Evolutionary conservation across 2,113 vertebrate species (phyloP).

Genomic region (Corythaixoides concolor): DNA sequence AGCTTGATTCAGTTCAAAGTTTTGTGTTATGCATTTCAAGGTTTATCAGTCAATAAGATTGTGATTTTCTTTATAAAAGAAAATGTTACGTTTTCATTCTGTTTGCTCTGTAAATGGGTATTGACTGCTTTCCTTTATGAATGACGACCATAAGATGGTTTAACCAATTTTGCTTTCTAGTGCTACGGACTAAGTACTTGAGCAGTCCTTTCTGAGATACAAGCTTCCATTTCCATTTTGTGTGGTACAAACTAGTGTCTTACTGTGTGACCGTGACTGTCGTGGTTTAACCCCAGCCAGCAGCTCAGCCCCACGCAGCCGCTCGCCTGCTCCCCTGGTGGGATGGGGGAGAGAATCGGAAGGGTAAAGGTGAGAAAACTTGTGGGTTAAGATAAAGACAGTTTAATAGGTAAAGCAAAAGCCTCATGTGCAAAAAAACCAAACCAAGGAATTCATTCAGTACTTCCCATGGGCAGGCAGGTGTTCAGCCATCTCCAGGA

Average conservation of each 20-base stretch:
- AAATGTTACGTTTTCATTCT: conserved; percentile 71
- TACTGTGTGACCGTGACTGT: not conserved
- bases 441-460: too few species aligned
- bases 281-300: too few species aligned
- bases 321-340: too few species aligned
- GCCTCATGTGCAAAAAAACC: too few species aligned
- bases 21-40: conserved; percentile 64
- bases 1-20: conserved; percentile 70
- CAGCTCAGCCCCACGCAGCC: too few species aligned
- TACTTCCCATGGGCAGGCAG: too few species aligned
- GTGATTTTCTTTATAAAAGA: conserved; percentile 73
- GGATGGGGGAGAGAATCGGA: too few species aligned
- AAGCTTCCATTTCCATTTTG: conserved; percentile 32
- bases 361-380: too few species aligned
- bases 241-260: not conserved
- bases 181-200: conserved; percentile 42
- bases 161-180: conserved; percentile 66
- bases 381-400: too few species aligned
- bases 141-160: conserved; percentile 61
- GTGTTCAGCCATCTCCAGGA: too few species aligned
- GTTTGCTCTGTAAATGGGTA: conserved; percentile 84
- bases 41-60: conserved; percentile 76
- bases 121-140: conserved; percentile 81
- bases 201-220: conserved; percentile 17
- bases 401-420: too few species aligned